These are phyloP conservation scores for Rhodeus uyekii DNA, from an alignment of 2,797 vertebrate species.

Conservation along the genomic window DNA sequence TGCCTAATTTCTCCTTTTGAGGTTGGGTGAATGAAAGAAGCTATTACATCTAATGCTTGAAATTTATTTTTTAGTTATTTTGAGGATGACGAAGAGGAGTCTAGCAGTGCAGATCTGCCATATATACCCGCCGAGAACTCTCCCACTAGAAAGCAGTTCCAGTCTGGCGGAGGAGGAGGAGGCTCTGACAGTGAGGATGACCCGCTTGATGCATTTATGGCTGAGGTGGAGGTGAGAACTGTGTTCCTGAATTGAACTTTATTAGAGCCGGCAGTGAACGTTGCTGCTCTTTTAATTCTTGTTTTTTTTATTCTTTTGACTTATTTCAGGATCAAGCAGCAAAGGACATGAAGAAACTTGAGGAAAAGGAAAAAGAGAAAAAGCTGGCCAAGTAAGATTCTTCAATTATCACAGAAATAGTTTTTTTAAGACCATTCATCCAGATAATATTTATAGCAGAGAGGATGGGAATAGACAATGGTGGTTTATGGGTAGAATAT, in stretches of 20 bases:
- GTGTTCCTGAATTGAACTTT: neutral
- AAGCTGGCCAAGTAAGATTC: slow-evolving; percentile 92
- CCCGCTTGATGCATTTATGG: slow-evolving; percentile 98
- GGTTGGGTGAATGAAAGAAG: neutral
- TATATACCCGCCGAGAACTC: slow-evolving; percentile 99
- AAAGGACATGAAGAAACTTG: slow-evolving; percentile 96
- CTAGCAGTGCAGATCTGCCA: slow-evolving; percentile 88
- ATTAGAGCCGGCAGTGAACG: neutral
- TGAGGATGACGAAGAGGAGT: slow-evolving; percentile 98
- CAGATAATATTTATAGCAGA: slow-evolving; percentile 23
- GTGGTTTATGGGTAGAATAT: slow-evolving; percentile 59
- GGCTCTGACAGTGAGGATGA: slow-evolving; percentile 98
- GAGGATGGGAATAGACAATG: slow-evolving; percentile 1
- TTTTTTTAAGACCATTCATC: neutral
- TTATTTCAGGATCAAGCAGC: slow-evolving; percentile 89
- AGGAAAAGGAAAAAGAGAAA: slow-evolving; percentile 96
- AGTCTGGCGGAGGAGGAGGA: slow-evolving; percentile 82
- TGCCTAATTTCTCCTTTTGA: neutral
- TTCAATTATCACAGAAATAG: neutral
- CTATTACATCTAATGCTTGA: neutral
- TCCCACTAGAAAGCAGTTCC: slow-evolving; percentile 92
- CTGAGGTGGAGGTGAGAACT: slow-evolving; percentile 92
- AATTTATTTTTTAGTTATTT: slow-evolving; percentile 84
- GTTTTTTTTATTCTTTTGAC: neutral
- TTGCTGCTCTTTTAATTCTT: neutral